A percentile compares a stretch with the other conserved stretches of the same genome.
Conservation (phyloP, 2,797 vertebrate genomes). For the Syncerus caffer region DNA sequence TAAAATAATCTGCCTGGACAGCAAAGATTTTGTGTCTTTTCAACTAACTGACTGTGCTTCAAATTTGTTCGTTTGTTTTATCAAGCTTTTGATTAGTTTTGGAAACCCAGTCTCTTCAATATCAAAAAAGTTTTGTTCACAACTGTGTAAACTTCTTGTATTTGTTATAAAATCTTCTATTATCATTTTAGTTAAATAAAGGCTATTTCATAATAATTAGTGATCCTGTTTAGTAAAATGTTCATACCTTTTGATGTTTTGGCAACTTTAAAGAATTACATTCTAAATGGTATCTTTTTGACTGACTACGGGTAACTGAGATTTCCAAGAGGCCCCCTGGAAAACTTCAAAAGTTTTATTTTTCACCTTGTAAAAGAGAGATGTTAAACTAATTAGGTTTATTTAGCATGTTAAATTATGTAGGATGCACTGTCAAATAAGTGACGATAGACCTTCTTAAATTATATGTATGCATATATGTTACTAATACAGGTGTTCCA, state of each 20-base stretch:
- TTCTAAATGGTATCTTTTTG: background rate
- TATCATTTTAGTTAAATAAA: background rate
- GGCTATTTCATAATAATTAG: background rate
- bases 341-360: background rate
- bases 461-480: background rate
- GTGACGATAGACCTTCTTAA: background rate
- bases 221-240: background rate
- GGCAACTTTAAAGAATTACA: background rate
- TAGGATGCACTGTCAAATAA: background rate
- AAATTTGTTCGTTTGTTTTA: background rate
- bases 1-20: background rate
- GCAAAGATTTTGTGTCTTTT: background rate
- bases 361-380: constrained; percentile 9
- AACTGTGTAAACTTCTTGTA: background rate
- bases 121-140: background rate
- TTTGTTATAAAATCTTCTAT: background rate
- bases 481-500: background rate
- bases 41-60: background rate
- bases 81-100: background rate
- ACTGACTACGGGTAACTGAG: background rate
- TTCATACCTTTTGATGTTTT: background rate
- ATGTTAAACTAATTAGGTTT: background rate
- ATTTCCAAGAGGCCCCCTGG: background rate
- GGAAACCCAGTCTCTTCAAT: background rate
- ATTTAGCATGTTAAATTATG: background rate